Base-by-base conservation (phyloP, 2,113 vertebrate species). In the Perca flavescens region DNA sequence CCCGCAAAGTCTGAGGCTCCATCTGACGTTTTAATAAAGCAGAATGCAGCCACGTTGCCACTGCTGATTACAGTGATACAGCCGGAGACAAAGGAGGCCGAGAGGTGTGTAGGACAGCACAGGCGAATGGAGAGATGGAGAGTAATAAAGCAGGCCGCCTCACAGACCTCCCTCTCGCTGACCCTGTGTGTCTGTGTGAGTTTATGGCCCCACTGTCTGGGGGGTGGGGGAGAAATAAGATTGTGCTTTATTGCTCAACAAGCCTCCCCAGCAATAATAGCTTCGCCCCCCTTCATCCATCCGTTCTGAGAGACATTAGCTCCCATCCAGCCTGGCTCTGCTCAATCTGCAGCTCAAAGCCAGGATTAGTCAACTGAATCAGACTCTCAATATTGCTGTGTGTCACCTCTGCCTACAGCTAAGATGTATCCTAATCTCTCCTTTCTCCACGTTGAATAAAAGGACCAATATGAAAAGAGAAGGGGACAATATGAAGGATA, bases 171-270 rank as follows among this genome's bases (percentile, higher is more conserved):
- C 57, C 80, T 47, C 74, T 61, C 25, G 12, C 76, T 90, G 90
- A 89, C 86, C 88, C 88, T 80, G 86, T 79, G 80, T 79, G 87
- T 90, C 89, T 90, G 62, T 72, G 82, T 71, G 85, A 83, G 86
- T 90, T 94, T 93, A 94, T 90, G 66, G 86, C 80, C 79, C 85
- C 85, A 78, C 86, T 85, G 92, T 92, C 90, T 89, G 79, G 46
- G 85, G 57, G 85, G 75, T 25, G 25, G 25, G 25, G 25, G 84
- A 74, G 64, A 85, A 88, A 93, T 92, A 91, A 86, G 93, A 94
- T 92, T 91, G 87, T 89, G 80, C 82, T 93, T 94, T 94, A 94
- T 92, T 92, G 90, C 91, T 90, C 86, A 90, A 89, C 92, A 94
- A 91, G 85, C 86, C 88, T 88, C 71, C 73, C 78, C 76, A 65